A percentile compares a stretch with the other conserved stretches of the same genome.
Conservation (phyloP, 2,113 vertebrate genomes). For the Thryonomys swinderianus region DNA sequence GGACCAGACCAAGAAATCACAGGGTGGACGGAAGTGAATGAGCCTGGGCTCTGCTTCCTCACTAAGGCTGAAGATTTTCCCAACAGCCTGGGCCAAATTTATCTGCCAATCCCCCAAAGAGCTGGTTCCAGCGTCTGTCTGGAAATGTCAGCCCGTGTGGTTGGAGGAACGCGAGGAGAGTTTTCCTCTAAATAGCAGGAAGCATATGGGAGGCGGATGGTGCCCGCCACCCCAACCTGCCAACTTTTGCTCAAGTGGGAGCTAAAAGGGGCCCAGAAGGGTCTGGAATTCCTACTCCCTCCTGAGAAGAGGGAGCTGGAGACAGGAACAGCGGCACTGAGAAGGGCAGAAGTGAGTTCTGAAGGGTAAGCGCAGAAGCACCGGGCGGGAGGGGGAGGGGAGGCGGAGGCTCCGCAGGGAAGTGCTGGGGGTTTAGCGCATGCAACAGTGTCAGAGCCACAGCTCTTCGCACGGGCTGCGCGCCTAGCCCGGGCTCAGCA, state of each 20-base stretch:
- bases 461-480: not conserved
- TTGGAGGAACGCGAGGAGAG: conserved; percentile 85
- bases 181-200: conserved; percentile 89
- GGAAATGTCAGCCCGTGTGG: conserved; percentile 87
- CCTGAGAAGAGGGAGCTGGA: not conserved
- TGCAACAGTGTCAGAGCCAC: not conserved
- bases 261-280: conserved; percentile 85
- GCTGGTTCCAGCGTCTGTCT: conserved; percentile 81
- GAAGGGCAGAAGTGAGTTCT: not conserved
- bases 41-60: conserved; percentile 66
- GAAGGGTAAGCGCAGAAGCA: not conserved
- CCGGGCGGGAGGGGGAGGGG: not conserved
- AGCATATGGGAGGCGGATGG: conserved; percentile 90
- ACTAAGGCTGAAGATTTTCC: conserved; percentile 81
- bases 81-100: conserved; percentile 85
- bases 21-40: conserved; percentile 49
- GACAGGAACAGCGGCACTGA: not conserved
- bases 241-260: conserved; percentile 84
- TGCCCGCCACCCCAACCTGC: conserved; percentile 86
- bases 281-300: conserved; percentile 78
- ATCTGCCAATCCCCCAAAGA: conserved; percentile 86
- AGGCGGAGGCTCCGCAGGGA: not conserved
- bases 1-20: not conserved
- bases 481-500: not conserved
- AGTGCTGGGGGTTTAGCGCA: not conserved